These are phyloP conservation scores for Rhinichthys klamathensis DNA, from an alignment of 2,113 vertebrate genomes.

Conservation along the genomic window DNA sequence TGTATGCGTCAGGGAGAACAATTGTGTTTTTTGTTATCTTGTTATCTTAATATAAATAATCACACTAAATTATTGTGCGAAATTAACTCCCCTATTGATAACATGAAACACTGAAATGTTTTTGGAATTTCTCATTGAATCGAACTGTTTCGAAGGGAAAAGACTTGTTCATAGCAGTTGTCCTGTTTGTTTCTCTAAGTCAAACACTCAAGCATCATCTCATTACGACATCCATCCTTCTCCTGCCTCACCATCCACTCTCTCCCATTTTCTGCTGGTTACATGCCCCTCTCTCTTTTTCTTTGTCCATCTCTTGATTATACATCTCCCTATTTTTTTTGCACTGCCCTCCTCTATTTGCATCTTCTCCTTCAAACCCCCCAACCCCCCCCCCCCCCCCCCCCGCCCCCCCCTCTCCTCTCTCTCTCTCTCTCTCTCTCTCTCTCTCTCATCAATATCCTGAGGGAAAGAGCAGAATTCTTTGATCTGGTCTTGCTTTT, in stretches of 20 bases:
- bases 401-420: neutral
- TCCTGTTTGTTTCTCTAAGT: slow-evolving; percentile 16
- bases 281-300: slow-evolving; percentile 14
- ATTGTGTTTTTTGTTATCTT: neutral
- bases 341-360: slow-evolving; percentile 19
- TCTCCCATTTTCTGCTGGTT: neutral
- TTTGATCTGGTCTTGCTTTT: slow-evolving; percentile 66
- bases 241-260: slow-evolving; percentile 27
- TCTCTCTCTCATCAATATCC: slow-evolving; percentile 37
- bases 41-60: neutral
- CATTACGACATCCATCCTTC: slow-evolving; percentile 38
- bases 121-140: neutral
- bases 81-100: too few species aligned
- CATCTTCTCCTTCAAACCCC: slow-evolving; percentile 14
- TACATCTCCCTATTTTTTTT: neutral
- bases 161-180: neutral
- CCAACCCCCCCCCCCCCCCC: neutral
- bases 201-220: slow-evolving; percentile 36
- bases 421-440: slow-evolving; percentile 45
- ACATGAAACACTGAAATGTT: neutral
- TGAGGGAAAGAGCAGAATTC: slow-evolving; percentile 57
- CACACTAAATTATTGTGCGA: too few species aligned
- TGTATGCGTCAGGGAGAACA: neutral
- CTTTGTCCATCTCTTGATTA: slow-evolving; percentile 23
- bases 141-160: neutral